These are phyloP conservation scores for Hucho hucho DNA, from an alignment of 2,113 vertebrate genomes.

Conservation along the genomic window DNA sequence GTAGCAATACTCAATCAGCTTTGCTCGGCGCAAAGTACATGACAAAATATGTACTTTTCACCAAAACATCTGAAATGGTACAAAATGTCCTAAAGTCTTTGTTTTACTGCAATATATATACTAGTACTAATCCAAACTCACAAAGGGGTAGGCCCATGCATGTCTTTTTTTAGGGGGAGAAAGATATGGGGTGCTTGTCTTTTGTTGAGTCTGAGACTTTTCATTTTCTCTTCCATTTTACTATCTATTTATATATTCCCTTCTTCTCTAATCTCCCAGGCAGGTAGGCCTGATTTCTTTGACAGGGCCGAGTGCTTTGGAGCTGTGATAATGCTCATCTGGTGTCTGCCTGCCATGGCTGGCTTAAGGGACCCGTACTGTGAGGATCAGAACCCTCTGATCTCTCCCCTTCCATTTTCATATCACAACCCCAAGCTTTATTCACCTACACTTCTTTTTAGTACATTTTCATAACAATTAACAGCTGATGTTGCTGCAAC, in stretches of 20 bases:
- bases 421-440: not conserved
- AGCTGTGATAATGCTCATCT: not conserved
- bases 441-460: not conserved
- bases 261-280: not conserved
- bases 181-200: not conserved
- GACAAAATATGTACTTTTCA: too few species aligned
- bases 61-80: too few species aligned
- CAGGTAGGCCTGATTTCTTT: not conserved
- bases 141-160: not conserved
- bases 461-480: not conserved
- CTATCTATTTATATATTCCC: not conserved
- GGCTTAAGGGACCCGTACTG: not conserved
- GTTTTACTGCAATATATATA: not conserved
- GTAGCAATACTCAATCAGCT: too few species aligned
- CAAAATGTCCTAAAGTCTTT: not conserved
- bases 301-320: not conserved
- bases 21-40: too few species aligned
- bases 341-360: not conserved
- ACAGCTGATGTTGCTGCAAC: not conserved
- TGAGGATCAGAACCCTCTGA: constrained; percentile 1
- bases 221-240: not conserved
- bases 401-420: not conserved
- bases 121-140: not conserved
- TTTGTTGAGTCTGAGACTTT: not conserved
- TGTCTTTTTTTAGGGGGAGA: not conserved